Base-by-base conservation (phyloP, 2,113 vertebrate species). In the Paramisgurnus dabryanus region DNA sequence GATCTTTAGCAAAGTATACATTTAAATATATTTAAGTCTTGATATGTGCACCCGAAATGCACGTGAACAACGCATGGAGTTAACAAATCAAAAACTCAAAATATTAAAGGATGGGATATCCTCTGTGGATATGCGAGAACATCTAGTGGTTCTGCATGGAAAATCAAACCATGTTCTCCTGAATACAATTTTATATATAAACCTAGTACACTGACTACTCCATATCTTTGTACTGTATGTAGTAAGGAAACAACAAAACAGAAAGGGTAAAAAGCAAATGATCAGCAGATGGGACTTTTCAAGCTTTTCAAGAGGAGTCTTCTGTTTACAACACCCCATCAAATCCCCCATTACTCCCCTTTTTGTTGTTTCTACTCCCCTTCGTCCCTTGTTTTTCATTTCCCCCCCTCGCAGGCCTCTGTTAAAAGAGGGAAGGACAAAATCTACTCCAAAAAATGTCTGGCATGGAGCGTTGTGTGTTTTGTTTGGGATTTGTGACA, bases 391-490 rank as follows among this genome's bases (percentile, higher is more conserved):
- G 15, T 6, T 58, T 7, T 58, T 45, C 41, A 39, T 41, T 87
- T 22, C 22, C 22, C 87, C 88, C 80, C 83, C 79, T 81, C 83
- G 79, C 79, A 74, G 88, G 89, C 90, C 90, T 76, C 92, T 88
- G 65, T 79, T 13, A 82, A 18, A 50, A 83, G 87, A 80, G 77
- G 18, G 50, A 9, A 72, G 76, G 85, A 39, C 15, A 82, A 83
- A 67, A 89, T 91, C 91, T 85, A 91, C 92, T 91, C 91, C 86
- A 85, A 91, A 82, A 89, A 90, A 93, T 92, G 90, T 90, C 84
- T 84, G 67, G 83, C 79, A 87, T 83, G 81, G 85, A 70, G 64
- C 47, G 40, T 76, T 67, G 66, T 84, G 79, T 85, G 83, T 86
- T 85, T 91, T 90, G 90, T 91, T 93, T 89, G 80, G 84, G 67